These are phyloP conservation scores for Nemoura dubitans DNA, from an alignment of 2,888 invertebrate genomes.

Conservation along the genomic window DNA sequence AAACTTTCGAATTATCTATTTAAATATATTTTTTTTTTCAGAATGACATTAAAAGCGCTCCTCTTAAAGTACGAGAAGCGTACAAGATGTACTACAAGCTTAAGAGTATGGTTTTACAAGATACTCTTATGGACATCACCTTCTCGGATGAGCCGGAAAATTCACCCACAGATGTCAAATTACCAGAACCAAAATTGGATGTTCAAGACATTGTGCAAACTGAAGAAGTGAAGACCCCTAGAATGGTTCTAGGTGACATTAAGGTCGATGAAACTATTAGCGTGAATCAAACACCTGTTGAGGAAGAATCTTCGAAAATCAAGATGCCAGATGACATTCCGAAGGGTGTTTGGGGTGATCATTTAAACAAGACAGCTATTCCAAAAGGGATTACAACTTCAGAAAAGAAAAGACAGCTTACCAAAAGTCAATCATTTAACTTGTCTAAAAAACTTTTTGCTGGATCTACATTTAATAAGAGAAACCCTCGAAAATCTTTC, in stretches of 20 bases:
- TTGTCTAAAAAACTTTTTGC: conserved; percentile 75
- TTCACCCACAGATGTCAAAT: conserved; percentile 15
- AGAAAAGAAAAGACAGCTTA: conserved; percentile 44
- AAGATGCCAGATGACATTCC: conserved; percentile 41
- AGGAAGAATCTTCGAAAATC: conserved; percentile 30
- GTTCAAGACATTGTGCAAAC: neutral
- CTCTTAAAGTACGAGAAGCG: conserved; percentile 75
- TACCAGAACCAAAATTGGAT: neutral
- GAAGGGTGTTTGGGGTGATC: conserved; percentile 61
- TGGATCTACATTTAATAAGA: conserved; percentile 72
- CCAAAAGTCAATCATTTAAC: conserved; percentile 60
- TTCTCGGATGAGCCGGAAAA: conserved; percentile 57
- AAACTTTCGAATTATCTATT: too few species aligned
- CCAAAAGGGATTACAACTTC: conserved; percentile 56
- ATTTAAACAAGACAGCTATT: conserved; percentile 58
- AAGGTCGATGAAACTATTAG: conserved; percentile 31
- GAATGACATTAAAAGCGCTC: conserved; percentile 83
- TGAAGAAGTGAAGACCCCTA: conserved; percentile 31
- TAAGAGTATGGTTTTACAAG: conserved; percentile 78
- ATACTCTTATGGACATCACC: conserved; percentile 70
- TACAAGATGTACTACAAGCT: conserved; percentile 85
- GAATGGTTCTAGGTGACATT: conserved; percentile 43
- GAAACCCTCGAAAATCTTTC: conserved; percentile 78
- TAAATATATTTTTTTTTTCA: conserved; percentile 60
- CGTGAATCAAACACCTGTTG: neutral